A percentile compares a stretch with the other conserved stretches of the same genome.
These are phyloP conservation scores for Drosophila maculinotata DNA, from an alignment of 2,888 invertebrate species.

Conservation along the genomic window DNA sequence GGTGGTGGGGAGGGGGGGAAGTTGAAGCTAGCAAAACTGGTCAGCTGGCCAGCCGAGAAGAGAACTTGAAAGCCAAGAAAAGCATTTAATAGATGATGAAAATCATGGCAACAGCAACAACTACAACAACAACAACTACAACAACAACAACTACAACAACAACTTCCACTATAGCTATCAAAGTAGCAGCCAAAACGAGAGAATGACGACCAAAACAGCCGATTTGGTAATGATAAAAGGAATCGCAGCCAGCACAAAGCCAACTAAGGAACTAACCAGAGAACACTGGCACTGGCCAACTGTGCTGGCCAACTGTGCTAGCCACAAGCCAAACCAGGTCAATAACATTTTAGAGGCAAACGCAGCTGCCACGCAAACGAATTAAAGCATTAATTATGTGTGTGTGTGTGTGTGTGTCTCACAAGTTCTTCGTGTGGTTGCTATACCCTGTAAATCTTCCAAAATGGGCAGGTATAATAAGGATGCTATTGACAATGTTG, in stretches of 20 bases:
- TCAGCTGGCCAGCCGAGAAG: slow-evolving; percentile 36
- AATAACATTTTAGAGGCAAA: slow-evolving; percentile 52
- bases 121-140: slow-evolving; percentile 13
- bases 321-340: slow-evolving; percentile 42
- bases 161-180: background rate
- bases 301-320: too few relatives aligned
- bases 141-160: background rate
- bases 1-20: background rate
- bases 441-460: slow-evolving; percentile 19
- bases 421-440: slow-evolving; percentile 27
- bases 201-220: slow-evolving; percentile 37
- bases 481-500: too few relatives aligned
- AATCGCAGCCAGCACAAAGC: slow-evolving; percentile 8
- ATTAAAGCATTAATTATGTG: slow-evolving; percentile 62
- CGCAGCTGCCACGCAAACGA: slow-evolving; percentile 56
- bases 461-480: background rate
- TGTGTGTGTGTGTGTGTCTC: slow-evolving; percentile 9
- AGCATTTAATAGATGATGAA: slow-evolving; percentile 78
- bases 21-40: slow-evolving; percentile 26
- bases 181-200: slow-evolving; percentile 17
- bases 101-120: slow-evolving; percentile 76
- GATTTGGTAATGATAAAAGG: slow-evolving; percentile 23
- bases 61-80: slow-evolving; percentile 75
- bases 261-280: slow-evolving; percentile 9
- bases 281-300: slow-evolving; percentile 16